A percentile compares a stretch with the other conserved stretches of the same genome.
phyloP scores from a whole-genome alignment of 2,113 vertebrate species.

The Empidonax traillii region DNA sequence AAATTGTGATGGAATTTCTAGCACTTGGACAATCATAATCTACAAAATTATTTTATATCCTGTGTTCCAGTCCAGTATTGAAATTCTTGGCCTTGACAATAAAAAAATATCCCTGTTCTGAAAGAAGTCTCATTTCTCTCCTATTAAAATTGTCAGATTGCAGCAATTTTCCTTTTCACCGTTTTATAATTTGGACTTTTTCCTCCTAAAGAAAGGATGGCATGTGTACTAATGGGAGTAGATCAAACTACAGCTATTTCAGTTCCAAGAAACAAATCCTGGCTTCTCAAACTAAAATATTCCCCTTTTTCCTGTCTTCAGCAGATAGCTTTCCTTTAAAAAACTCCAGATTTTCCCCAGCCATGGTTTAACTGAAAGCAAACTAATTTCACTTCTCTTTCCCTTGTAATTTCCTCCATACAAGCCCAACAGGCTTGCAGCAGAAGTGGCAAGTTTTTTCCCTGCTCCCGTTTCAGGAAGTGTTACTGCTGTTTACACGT shows the following conservation, averaged over 20 bases:
- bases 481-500: neutral
- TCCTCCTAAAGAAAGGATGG: neutral
- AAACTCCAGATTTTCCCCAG: neutral
- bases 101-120: neutral
- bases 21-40: neutral
- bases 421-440: conserved; percentile 74
- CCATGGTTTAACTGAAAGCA: neutral
- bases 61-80: neutral
- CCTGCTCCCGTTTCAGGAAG: neutral
- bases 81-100: neutral
- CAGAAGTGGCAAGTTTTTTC: conserved; percentile 74
- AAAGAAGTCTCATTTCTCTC: neutral
- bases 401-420: conserved; percentile 69
- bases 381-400: neutral
- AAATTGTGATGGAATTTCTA: neutral
- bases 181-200: neutral
- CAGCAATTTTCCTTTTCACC: neutral
- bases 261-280: neutral
- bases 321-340: neutral
- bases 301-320: neutral
- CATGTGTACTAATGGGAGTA: neutral
- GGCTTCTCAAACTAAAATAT: neutral
- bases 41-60: neutral
- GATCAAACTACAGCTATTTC: neutral
- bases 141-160: neutral